Base-by-base conservation (phyloP, 2,888 invertebrate genomes). In the Pachydiplax longipennis region DNA sequence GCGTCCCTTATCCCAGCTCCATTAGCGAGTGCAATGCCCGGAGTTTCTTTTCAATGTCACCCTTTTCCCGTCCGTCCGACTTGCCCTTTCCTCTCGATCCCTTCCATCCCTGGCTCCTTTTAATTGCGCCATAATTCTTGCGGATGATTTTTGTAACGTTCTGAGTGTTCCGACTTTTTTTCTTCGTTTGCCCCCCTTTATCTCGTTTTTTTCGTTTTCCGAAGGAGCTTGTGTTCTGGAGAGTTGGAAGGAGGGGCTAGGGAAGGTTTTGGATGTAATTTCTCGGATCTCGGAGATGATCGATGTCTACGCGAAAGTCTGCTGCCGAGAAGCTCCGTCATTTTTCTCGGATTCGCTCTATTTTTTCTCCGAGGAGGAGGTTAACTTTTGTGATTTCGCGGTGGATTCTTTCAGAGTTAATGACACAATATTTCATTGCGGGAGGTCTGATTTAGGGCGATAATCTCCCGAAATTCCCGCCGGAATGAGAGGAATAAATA, bases 1-100 rank as follows among this genome's bases (percentile, higher is more conserved):
- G 53, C 35, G 31, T 58, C 58, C 58, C 53, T 83, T 58, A 31
- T 83, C 83, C 31, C 58, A 53, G 83, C 58, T 87, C 87, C 87
- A 87, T 87, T 87, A 87, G 65, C 87, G 87, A 58, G 87, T 87
- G 87, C 87, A 87, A 87, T 87, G 87, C 61, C 87, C 87, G 87
- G 87, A 58, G 35, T 58, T 83, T 83, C 87, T 87, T 87, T 87
- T 65, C 87, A 87, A 10, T 61, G 61, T 61, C 87, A 25, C 25
- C 37, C 65, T 22, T 22, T 61, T 48, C 44, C n/a, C 80, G 25
- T 6, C 81, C 58, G 3, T 58, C 22, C 48, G 25, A 22, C 81
- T 58, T 35, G 53, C 83, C 40, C 40, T 40, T 37, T 25, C n/a
- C 44, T 12, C 10, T 40, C 35, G 31, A 35, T 35, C 35, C 37